These are phyloP conservation scores for Synanthedon formicaeformis DNA, from an alignment of 2,888 invertebrate species.

Conservation along the genomic window DNA sequence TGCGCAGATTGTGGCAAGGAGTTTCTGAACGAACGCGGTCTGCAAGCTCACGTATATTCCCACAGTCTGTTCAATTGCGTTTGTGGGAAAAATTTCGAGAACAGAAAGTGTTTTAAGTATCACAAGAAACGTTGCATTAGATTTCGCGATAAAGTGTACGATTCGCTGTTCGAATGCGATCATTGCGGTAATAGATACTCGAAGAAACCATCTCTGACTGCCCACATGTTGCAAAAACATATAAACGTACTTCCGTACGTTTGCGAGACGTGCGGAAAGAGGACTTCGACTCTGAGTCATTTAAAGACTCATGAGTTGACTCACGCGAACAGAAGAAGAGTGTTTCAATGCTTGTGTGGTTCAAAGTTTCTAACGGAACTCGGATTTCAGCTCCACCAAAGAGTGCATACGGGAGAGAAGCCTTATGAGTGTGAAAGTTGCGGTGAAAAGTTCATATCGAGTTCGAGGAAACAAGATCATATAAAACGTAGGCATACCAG, in stretches of 20 bases:
- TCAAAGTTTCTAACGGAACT: conserved; percentile 37
- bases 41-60: conserved; percentile 36
- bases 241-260: conserved; percentile 39
- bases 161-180: conserved; percentile 30
- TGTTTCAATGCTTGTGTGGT: conserved; percentile 40
- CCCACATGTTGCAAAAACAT: conserved; percentile 53
- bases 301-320: conserved; percentile 35
- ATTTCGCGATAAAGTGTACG: not conserved
- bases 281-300: conserved; percentile 42
- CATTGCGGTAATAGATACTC: conserved; percentile 40
- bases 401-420: conserved; percentile 47
- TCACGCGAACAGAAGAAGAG: conserved; percentile 31
- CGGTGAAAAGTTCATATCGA: conserved; percentile 45
- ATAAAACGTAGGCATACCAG: conserved; percentile 42
- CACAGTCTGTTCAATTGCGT: conserved; percentile 43
- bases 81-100: conserved; percentile 40
- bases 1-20: conserved; percentile 38
- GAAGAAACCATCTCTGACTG: conserved; percentile 43
- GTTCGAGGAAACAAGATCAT: conserved; percentile 49
- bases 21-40: conserved; percentile 30
- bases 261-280: conserved; percentile 45
- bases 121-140: conserved; percentile 16
- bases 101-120: conserved; percentile 37
- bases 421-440: conserved; percentile 45
- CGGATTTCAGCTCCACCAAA: conserved; percentile 40